Conservation (phyloP, 2,797 vertebrate species). For the Lates japonicus region DNA sequence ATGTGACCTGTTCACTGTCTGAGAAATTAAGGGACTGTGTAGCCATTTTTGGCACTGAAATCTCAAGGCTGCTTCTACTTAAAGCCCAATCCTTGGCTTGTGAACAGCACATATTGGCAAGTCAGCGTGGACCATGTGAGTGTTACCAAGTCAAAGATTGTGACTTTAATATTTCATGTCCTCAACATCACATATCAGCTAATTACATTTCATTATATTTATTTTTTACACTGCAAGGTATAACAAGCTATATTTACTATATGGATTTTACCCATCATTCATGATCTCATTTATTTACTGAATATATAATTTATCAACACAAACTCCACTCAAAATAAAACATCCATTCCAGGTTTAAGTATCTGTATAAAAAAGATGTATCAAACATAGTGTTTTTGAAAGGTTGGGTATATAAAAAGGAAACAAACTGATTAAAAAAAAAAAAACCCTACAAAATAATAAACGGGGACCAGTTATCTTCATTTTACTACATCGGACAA, state of each 20-base stretch:
- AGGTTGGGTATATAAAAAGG: slow-evolving; percentile 76
- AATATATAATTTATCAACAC: slow-evolving; percentile 74
- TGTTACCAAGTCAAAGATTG: slow-evolving; percentile 7
- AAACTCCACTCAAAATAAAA: slow-evolving; percentile 72
- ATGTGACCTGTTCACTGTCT: slow-evolving; percentile 26
- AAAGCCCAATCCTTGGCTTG: slow-evolving; percentile 13
- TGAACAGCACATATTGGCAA: slow-evolving; percentile 13
- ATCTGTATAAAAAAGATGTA: slow-evolving; percentile 84
- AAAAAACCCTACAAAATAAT: slow-evolving; percentile 64
- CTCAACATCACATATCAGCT: slow-evolving; percentile 55
- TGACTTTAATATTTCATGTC: slow-evolving; percentile 36
- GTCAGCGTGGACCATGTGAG: not conserved
- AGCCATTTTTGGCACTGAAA: slow-evolving; percentile 44
- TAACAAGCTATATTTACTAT: slow-evolving; percentile 60
- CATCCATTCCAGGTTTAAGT: slow-evolving; percentile 70
- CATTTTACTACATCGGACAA: slow-evolving; percentile 57
- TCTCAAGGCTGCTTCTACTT: slow-evolving; percentile 35
- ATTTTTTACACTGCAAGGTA: slow-evolving; percentile 72
- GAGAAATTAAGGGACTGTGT: slow-evolving; percentile 2
- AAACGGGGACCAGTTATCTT: slow-evolving; percentile 49
- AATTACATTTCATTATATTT: slow-evolving; percentile 59
- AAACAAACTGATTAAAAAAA: slow-evolving; percentile 42
- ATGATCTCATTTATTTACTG: slow-evolving; percentile 64
- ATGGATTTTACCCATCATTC: slow-evolving; percentile 47
- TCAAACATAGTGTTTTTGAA: slow-evolving; percentile 75